phyloP scores from a whole-genome alignment of 1,140 invertebrate species.

The Bombus cullumanus region DNA sequence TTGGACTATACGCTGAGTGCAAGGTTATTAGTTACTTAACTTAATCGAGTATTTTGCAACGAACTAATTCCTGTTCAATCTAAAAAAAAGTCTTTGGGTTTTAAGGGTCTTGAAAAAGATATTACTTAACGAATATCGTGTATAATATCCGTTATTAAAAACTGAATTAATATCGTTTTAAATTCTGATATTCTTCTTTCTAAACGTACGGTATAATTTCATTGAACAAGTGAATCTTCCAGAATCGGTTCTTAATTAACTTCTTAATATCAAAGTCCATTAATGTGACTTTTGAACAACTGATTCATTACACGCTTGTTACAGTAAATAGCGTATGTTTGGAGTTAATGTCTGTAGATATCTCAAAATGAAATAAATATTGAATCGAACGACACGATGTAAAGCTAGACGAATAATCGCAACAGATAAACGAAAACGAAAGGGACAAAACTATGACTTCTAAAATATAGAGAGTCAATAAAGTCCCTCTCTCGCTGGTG shows the following conservation, averaged over 20 bases:
- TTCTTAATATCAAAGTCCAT: not conserved
- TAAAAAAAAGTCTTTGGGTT: too few relatives aligned
- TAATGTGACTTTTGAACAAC: not conserved
- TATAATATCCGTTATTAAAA: not conserved
- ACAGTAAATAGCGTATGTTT: too few relatives aligned
- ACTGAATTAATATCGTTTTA: not conserved
- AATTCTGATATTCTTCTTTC: not conserved
- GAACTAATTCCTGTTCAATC: too few relatives aligned
- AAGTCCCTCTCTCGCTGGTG: not conserved
- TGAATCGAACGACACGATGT: too few relatives aligned
- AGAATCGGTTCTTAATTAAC: not conserved
- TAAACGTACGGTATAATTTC: not conserved
- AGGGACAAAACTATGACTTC: not conserved
- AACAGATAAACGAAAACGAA: too few relatives aligned
- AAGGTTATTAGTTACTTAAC: too few relatives aligned
- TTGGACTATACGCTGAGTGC: too few relatives aligned
- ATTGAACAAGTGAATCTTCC: not conserved
- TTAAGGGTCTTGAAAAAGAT: too few relatives aligned
- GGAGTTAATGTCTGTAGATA: not conserved
- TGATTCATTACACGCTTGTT: not conserved
- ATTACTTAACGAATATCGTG: too few relatives aligned
- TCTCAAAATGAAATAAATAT: not conserved
- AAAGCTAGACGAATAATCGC: too few relatives aligned
- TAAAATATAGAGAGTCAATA: not conserved
- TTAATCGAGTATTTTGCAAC: too few relatives aligned